Base-by-base conservation (phyloP, 2,797 vertebrate species). In the Galago senegalensis region DNA sequence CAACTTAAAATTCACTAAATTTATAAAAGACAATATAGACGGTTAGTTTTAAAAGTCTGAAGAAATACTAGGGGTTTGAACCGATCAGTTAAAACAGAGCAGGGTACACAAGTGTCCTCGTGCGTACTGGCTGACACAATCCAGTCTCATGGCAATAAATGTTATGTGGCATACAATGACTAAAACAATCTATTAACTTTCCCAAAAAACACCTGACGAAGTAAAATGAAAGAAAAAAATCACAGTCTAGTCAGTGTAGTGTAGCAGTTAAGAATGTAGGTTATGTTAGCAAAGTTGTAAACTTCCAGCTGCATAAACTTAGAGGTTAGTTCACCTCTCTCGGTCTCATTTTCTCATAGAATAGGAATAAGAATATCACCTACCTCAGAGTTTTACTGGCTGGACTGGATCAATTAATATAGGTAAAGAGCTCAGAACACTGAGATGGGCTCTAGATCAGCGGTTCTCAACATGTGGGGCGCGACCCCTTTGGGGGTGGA, bases 1-100 rank as follows among this genome's bases (percentile, higher is more conserved):
- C 10, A 89, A 79, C 18, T 75, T 79, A 91, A 94, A 83, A 89
- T 73, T 82, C n/a, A 25, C 23, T 63, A 61, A 11, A 73, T 65
- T 53, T 80, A 46, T 69, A 94, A 93, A 89, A 53, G 31, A 58
- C 29, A 82, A 70, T 18, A 1, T 13, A 63, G 34, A 69, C 34
- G 14, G 46, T 60, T 84, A 89, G 86, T 73, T 72, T 53, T 73
- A 73, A 89, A 88, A 61, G 25, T 5, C 0, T 65, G 29, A 95
- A 85, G 72, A 83, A 63, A 84, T 60, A 76, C 4, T n/a, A 72
- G 34, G 21, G 81, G 18, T 34, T 46, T 95, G 27, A 96, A 79
- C 4, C 58, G 63, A 25, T 34, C 56, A 69, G 58, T 77, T 87
- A 13, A 7, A 43, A 79, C 56, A 89, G 65, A 87, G 34, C 69